Percentiles rank a stretch among this genome's conserved stretches.
Conservation (phyloP, 2,888 invertebrate genomes). For the Lordiphosa andalusiaca region DNA sequence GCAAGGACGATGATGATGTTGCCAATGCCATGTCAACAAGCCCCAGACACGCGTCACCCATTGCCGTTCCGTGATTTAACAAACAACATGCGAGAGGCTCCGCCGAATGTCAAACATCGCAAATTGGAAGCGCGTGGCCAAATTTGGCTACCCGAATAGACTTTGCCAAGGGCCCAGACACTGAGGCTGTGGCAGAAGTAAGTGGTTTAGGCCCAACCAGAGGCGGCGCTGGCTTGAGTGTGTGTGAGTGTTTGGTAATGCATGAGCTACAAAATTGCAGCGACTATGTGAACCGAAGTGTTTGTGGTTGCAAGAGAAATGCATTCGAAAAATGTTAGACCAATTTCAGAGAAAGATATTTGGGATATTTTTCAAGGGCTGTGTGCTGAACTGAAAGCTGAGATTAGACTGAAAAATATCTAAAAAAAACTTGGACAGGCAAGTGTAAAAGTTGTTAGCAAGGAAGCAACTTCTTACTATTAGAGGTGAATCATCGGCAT, state of each 20-base stretch:
- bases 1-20: slow-evolving; percentile 16
- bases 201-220: slow-evolving; percentile 3
- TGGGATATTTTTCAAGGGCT: too few relatives aligned
- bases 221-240: too few relatives aligned
- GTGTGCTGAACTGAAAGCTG: too few relatives aligned
- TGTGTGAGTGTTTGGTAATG: neutral
- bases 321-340: neutral
- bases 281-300: neutral
- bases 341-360: too few relatives aligned
- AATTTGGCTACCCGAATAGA: slow-evolving; percentile 9
- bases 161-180: neutral
- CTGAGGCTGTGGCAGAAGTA: slow-evolving; percentile 6
- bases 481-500: too few relatives aligned
- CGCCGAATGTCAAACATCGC: slow-evolving; percentile 22
- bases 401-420: too few relatives aligned
- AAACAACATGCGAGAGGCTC: slow-evolving; percentile 19
- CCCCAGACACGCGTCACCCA: slow-evolving; percentile 55
- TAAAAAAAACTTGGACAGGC: too few relatives aligned
- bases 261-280: slow-evolving; percentile 4
- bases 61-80: slow-evolving; percentile 48
- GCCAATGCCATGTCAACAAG: slow-evolving; percentile 60
- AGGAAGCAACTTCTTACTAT: too few relatives aligned
- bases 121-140: slow-evolving; percentile 39
- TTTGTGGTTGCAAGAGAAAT: neutral
- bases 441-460: too few relatives aligned